A percentile compares a stretch with the other conserved stretches of the same genome.
Evolutionary conservation across 2,113 vertebrate species (phyloP).

Genomic region (Pogona vitticeps): DNA sequence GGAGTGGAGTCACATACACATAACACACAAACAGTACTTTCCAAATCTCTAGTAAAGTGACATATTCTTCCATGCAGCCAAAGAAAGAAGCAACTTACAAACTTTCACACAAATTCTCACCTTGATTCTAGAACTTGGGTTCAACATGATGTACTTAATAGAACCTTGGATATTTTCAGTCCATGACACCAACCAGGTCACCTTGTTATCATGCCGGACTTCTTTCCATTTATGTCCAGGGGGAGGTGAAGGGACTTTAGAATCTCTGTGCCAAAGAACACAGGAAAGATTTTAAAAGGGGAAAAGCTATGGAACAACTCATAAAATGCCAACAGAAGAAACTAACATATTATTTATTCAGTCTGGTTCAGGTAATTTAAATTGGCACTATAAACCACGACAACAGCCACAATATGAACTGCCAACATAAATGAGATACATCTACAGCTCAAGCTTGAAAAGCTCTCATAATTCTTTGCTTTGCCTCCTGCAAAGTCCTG

Average conservation of each 20-base stretch:
- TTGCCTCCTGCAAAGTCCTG: neutral
- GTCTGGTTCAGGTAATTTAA: neutral
- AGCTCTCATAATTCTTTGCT: neutral
- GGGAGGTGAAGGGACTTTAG: conserved; percentile 89
- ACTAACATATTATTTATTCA: neutral
- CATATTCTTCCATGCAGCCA: neutral
- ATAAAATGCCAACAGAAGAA: neutral
- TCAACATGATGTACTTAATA: conserved; percentile 98
- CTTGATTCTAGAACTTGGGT: conserved; percentile 97
- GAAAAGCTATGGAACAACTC: neutral
- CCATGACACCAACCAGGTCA: conserved; percentile 97
- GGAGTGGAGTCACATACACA: neutral
- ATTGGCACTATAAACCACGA: neutral
- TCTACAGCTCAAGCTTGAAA: neutral
- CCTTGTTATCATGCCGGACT: conserved; percentile 93
- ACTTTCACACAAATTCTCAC: conserved; percentile 65
- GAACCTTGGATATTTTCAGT: conserved; percentile 97
- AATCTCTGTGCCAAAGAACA: conserved; percentile 80
- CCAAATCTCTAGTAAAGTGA: neutral
- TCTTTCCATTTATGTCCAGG: conserved; percentile 94
- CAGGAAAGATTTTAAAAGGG: conserved; percentile 2
- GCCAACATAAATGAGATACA: neutral
- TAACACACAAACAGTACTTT: neutral
- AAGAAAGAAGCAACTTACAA: neutral
- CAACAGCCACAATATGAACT: neutral